phyloP scores from a whole-genome alignment of 1,140 invertebrate species.

The Euwallacea fornicatus region DNA sequence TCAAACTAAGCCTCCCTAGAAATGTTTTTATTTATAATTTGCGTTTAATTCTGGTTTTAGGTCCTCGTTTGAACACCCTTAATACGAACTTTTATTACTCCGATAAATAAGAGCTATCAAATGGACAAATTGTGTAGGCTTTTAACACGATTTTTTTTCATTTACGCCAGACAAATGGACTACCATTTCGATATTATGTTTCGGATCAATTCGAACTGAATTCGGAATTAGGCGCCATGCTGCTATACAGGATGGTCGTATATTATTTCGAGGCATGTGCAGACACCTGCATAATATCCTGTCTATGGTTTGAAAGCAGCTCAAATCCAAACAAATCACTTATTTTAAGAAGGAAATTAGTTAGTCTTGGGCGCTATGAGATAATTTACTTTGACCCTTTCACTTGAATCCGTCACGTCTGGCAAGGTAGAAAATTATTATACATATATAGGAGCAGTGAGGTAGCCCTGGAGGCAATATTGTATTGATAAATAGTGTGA shows the following conservation, averaged over 20 bases:
- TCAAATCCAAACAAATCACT: slow-evolving; percentile 3
- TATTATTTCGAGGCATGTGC: slow-evolving; percentile 16
- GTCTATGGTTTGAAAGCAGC: background rate
- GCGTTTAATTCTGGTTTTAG: background rate
- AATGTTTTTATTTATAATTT: background rate
- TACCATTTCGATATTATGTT: slow-evolving; percentile 38
- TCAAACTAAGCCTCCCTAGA: background rate
- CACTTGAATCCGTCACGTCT: no score
- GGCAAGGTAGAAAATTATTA: no score
- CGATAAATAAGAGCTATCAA: slow-evolving; percentile 36
- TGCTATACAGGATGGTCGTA: slow-evolving; percentile 26
- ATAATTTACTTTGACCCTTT: no score
- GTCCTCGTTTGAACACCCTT: slow-evolving; percentile 16
- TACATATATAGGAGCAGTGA: no score
- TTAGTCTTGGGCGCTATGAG: no score
- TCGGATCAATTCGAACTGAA: slow-evolving; percentile 32
- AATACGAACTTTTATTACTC: slow-evolving; percentile 20
- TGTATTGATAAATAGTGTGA: no score
- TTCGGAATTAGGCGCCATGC: slow-evolving; percentile 33
- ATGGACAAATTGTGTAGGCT: slow-evolving; percentile 35
- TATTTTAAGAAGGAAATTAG: background rate
- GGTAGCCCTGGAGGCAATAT: no score
- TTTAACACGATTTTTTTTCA: slow-evolving; percentile 37
- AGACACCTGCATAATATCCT: slow-evolving; percentile 12
- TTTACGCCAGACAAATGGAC: slow-evolving; percentile 31